Conservation (phyloP, 2,888 invertebrate genomes). For the Tiliacea citrago region DNA sequence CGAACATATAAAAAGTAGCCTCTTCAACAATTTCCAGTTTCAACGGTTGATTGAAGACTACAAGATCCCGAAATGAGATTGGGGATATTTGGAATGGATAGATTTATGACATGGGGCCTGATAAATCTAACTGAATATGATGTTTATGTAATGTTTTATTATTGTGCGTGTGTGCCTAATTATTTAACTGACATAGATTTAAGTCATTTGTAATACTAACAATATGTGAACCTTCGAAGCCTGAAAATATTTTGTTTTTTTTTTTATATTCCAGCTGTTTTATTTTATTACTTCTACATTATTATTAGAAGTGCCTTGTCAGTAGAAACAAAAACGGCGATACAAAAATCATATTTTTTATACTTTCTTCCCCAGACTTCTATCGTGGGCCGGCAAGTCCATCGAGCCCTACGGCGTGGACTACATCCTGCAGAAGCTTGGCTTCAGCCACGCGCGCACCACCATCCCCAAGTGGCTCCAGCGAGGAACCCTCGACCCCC, state of each 20-base stretch:
- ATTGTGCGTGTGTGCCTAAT: not conserved
- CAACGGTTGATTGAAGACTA: not conserved
- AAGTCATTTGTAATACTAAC: not conserved
- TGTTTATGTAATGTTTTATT: not conserved
- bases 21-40: not conserved
- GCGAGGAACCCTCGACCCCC: conserved; percentile 99
- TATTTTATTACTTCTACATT: not conserved
- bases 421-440: conserved; percentile 99
- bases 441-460: conserved; percentile 98
- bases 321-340: not conserved
- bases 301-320: not conserved
- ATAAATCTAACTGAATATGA: not conserved
- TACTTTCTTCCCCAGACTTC: conserved; percentile 83
- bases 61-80: not conserved
- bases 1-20: not conserved
- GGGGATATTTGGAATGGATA: not conserved
- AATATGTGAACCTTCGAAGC: not conserved
- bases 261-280: not conserved
- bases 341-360: not conserved
- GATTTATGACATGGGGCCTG: not conserved
- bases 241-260: not conserved
- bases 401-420: conserved; percentile 99
- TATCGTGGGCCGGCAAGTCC: conserved; percentile 98
- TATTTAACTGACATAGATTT: not conserved
- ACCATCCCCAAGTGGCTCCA: conserved; percentile 99